phyloP scores from a whole-genome alignment of 2,888 invertebrate genomes.

The Hylaea fasciaria region DNA sequence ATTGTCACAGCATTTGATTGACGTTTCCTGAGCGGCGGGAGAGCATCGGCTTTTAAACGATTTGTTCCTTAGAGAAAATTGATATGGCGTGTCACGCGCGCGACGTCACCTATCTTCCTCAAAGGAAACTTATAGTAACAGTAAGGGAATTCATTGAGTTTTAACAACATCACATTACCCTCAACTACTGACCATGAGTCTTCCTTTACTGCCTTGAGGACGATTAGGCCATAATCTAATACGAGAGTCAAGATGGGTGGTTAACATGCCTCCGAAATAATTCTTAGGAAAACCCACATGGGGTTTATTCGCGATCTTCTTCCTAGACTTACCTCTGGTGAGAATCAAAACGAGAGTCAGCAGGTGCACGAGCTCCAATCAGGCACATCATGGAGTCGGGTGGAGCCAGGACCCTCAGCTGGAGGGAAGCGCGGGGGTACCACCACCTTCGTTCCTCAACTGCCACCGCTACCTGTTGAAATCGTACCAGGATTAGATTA shows the following conservation, averaged over 20 bases:
- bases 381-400: constrained; percentile 86
- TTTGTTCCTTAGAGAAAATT: constrained; percentile 14
- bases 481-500: constrained; percentile 1
- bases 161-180: too few relatives aligned
- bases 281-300: too few relatives aligned
- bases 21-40: constrained; percentile 44
- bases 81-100: constrained; percentile 7
- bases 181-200: too few relatives aligned
- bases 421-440: constrained; percentile 86
- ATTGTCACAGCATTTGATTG: constrained; percentile 62
- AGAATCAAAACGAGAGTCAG: constrained; percentile 79
- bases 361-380: constrained; percentile 85
- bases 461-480: constrained; percentile 83
- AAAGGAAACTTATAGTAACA: neutral
- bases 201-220: too few relatives aligned
- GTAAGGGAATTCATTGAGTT: neutral
- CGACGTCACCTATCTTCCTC: neutral
- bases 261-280: too few relatives aligned
- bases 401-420: constrained; percentile 85
- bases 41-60: constrained; percentile 24
- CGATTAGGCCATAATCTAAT: too few relatives aligned
- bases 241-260: too few relatives aligned
- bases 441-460: constrained; percentile 87
- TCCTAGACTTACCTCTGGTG: constrained; percentile 70
- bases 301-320: too few relatives aligned